These are phyloP conservation scores for Meriones unguiculatus DNA, from an alignment of 2,113 vertebrate genomes.

Conservation along the genomic window DNA sequence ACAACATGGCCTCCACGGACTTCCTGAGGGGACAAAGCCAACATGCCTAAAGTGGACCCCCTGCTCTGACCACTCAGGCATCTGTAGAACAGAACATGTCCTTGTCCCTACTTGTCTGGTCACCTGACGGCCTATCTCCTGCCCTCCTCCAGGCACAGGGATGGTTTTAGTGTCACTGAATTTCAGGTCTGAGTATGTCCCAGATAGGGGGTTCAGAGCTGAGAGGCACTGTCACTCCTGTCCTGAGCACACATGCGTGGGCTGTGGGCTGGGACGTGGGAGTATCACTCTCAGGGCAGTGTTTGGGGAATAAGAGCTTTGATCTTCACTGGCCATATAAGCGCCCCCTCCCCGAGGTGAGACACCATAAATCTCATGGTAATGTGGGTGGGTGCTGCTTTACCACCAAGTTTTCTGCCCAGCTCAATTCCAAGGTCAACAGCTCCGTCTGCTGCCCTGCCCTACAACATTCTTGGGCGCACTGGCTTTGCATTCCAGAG, in stretches of 20 bases:
- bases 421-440: not conserved
- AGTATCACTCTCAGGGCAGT: too few relatives aligned
- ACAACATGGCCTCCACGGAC: not conserved
- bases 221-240: too few relatives aligned
- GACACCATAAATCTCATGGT: not conserved
- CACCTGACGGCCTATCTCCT: not conserved
- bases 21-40: not conserved
- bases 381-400: not conserved
- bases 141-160: not conserved
- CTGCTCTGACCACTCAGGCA: not conserved
- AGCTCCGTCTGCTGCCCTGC: not conserved
- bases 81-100: not conserved
- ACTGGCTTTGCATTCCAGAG: too few relatives aligned
- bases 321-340: not conserved
- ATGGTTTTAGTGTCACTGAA: not conserved
- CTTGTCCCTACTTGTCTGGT: rapidly evolving
- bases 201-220: not conserved
- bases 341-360: not conserved
- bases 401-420: not conserved
- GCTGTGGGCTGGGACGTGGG: not conserved
- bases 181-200: not conserved
- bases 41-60: not conserved
- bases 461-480: not conserved
- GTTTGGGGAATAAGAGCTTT: not conserved
- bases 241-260: not conserved